Conservation (phyloP, 1,140 invertebrate genomes). For the Sitobion miscanthi region DNA sequence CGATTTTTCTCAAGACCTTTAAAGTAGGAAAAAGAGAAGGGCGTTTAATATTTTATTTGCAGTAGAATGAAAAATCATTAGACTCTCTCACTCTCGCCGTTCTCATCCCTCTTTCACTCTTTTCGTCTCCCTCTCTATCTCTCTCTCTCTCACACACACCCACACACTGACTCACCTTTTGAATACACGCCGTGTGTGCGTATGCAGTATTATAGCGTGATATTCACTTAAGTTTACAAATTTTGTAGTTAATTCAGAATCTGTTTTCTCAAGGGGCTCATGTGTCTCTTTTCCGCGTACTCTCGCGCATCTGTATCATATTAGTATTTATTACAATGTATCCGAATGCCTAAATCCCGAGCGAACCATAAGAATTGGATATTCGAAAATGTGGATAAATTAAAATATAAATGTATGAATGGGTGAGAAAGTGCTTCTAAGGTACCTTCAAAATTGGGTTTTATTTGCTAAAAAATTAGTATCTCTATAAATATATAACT, state of each 20-base stretch:
- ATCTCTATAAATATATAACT: background rate
- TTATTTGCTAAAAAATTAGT: background rate
- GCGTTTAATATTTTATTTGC: slow-evolving; percentile 28
- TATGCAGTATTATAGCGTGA: background rate
- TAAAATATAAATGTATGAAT: slow-evolving; percentile 25
- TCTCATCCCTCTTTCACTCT: background rate
- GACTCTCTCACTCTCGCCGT: background rate
- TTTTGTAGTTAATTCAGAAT: slow-evolving; percentile 1
- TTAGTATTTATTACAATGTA: slow-evolving; percentile 32
- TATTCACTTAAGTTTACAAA: slow-evolving; percentile 29
- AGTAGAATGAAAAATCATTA: slow-evolving; percentile 38
- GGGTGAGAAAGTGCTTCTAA: background rate
- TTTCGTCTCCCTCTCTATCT: background rate
- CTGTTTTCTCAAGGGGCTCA: background rate
- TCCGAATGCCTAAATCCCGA: background rate
- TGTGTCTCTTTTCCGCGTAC: background rate
- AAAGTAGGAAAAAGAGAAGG: background rate
- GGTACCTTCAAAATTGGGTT: background rate
- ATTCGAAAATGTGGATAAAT: background rate
- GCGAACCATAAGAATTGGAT: slow-evolving; percentile 23
- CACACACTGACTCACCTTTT: background rate
- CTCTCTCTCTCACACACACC: background rate
- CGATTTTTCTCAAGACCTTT: background rate
- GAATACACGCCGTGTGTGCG: background rate
- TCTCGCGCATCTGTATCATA: background rate